Conservation (phyloP, 2,797 vertebrate genomes). For the Gallinago nigripennis region DNA sequence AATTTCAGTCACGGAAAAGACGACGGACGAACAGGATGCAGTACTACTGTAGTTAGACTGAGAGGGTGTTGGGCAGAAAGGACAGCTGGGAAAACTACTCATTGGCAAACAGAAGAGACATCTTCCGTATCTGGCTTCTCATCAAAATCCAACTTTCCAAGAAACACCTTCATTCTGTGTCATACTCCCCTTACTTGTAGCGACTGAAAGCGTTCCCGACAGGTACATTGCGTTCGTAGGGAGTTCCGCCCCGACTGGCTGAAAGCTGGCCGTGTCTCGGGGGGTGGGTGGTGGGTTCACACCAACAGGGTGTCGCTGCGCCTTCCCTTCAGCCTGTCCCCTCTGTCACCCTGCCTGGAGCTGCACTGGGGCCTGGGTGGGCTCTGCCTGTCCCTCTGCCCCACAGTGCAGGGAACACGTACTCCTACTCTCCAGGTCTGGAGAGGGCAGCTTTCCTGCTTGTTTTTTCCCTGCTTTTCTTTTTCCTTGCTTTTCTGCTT, state of each 20-base stretch:
- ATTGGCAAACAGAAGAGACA: slow-evolving; percentile 31
- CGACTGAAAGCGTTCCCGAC: not conserved
- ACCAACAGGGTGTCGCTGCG: rapidly evolving
- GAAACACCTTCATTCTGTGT: slow-evolving; percentile 9
- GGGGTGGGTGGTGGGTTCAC: not conserved
- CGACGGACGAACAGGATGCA: slow-evolving; percentile 79
- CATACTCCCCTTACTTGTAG: not conserved
- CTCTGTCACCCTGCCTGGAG: not conserved
- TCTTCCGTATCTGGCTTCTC: not conserved
- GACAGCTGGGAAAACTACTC: not conserved
- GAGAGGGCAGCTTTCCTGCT: rapidly evolving
- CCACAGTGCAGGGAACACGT: rapidly evolving
- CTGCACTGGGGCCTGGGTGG: rapidly evolving
- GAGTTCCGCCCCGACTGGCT: not conserved
- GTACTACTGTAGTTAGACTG: slow-evolving; percentile 82
- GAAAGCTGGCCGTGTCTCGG: not conserved
- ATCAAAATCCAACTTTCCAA: not conserved
- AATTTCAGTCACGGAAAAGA: slow-evolving; percentile 83
- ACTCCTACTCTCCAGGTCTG: rapidly evolving
- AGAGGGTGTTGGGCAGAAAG: not conserved
- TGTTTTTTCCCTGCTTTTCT: not conserved
- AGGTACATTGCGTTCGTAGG: not conserved
- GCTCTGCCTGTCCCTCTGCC: not conserved
- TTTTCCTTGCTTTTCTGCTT: not conserved
- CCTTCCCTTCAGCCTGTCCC: not conserved